Conservation (phyloP, 2,113 vertebrate species). For the Hystrix brachyura region DNA sequence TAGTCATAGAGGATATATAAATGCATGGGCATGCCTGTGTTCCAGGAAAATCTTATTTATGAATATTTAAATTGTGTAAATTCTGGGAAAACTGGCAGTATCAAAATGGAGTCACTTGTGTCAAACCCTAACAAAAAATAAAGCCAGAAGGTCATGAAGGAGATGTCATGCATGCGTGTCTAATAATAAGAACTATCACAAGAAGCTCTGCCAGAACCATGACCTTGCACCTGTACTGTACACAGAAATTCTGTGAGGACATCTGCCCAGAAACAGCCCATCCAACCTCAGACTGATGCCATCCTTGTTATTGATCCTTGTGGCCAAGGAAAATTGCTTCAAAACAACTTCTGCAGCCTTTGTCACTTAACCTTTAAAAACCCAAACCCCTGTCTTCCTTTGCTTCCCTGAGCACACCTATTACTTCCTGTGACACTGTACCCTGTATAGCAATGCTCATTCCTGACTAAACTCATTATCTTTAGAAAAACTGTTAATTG, state of each 20-base stretch:
- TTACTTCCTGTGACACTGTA: neutral
- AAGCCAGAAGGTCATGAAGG: neutral
- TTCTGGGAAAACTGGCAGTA: neutral
- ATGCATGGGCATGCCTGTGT: neutral
- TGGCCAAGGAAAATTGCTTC: neutral
- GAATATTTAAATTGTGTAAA: neutral
- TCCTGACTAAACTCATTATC: neutral
- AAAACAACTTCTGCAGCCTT: neutral
- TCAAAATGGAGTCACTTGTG: neutral
- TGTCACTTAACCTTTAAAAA: neutral
- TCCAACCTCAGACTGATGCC: neutral
- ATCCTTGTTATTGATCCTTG: neutral
- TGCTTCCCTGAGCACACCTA: neutral
- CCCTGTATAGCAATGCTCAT: neutral
- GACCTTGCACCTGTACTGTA: neutral
- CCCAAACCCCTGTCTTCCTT: neutral
- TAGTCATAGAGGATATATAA: neutral
- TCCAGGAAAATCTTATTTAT: neutral
- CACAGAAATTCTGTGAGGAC: neutral
- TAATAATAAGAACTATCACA: neutral
- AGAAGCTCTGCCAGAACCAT: neutral
- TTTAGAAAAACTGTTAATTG: neutral
- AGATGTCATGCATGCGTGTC: no score
- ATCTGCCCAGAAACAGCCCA: neutral
- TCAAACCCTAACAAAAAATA: neutral